A percentile compares a stretch with the other conserved stretches of the same genome.
These are phyloP conservation scores for Nomada flava DNA, from an alignment of 2,888 invertebrate genomes.

Conservation along the genomic window DNA sequence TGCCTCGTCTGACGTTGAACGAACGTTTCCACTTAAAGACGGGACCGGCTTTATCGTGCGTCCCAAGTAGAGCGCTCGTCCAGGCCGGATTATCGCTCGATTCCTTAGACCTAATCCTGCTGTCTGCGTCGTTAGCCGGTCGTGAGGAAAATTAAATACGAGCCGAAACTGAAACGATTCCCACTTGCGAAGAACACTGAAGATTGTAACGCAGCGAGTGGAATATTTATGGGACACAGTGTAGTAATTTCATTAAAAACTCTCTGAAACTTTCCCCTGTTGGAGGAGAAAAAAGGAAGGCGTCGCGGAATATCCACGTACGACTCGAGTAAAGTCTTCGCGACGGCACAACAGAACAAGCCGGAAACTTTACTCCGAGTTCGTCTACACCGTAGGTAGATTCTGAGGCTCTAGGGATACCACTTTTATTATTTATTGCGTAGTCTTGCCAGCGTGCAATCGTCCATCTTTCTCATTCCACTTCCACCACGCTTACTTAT, in stretches of 20 bases:
- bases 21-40: constrained; percentile 77
- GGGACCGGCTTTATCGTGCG: constrained; percentile 68
- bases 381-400: constrained; percentile 47
- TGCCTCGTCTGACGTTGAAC: constrained; percentile 76
- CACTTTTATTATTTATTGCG: constrained; percentile 79
- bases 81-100: constrained; percentile 64
- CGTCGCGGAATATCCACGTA: constrained; percentile 26
- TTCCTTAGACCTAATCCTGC: constrained; percentile 63
- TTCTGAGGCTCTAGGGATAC: constrained; percentile 58
- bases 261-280: neutral
- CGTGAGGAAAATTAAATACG: constrained; percentile 45
- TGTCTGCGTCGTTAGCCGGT: constrained; percentile 45
- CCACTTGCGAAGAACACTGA: neutral
- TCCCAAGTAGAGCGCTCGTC: constrained; percentile 58
- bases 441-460: constrained; percentile 69
- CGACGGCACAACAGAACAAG: constrained; percentile 69
- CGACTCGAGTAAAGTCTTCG: constrained; percentile 28
- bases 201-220: neutral
- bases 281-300: constrained; percentile 6
- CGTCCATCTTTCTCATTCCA: constrained; percentile 46
- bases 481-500: constrained; percentile 1
- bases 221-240: constrained; percentile 30
- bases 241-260: constrained; percentile 48
- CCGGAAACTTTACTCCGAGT: constrained; percentile 66
- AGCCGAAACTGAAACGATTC: constrained; percentile 16